These are phyloP conservation scores for Melanitta fusca DNA, from an alignment of 2,797 vertebrate species.

Conservation along the genomic window DNA sequence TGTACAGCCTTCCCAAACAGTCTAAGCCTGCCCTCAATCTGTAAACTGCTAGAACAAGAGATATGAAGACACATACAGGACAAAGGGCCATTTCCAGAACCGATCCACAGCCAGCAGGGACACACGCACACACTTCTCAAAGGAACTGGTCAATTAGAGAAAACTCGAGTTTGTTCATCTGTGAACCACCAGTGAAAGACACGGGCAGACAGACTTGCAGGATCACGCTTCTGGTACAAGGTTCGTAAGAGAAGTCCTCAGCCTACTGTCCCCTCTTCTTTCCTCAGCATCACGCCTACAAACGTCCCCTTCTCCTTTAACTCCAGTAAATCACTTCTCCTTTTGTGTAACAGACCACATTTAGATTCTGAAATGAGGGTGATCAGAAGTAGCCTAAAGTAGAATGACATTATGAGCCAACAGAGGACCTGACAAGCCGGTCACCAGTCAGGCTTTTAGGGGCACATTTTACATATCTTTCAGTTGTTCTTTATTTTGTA, in stretches of 20 bases:
- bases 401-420: not conserved
- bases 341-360: not conserved
- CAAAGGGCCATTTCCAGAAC: not conserved
- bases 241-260: not conserved
- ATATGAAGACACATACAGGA: not conserved
- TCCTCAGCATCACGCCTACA: not conserved
- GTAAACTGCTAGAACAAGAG: not conserved
- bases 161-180: not conserved
- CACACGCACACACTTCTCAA: not conserved
- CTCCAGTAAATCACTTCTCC: accelerated
- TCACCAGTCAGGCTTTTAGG: not conserved
- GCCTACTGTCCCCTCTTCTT: not conserved
- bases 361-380: not conserved
- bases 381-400: not conserved
- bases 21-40: not conserved
- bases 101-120: not conserved
- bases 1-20: not conserved
- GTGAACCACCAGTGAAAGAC: not conserved
- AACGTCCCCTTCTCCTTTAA: not conserved
- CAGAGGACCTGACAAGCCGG: not conserved
- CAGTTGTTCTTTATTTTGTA: not conserved
- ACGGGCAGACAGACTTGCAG: not conserved
- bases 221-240: not conserved
- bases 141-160: not conserved
- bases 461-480: not conserved